phyloP scores from a whole-genome alignment of 2,113 vertebrate species.

The Gadus chalcogrammus region DNA sequence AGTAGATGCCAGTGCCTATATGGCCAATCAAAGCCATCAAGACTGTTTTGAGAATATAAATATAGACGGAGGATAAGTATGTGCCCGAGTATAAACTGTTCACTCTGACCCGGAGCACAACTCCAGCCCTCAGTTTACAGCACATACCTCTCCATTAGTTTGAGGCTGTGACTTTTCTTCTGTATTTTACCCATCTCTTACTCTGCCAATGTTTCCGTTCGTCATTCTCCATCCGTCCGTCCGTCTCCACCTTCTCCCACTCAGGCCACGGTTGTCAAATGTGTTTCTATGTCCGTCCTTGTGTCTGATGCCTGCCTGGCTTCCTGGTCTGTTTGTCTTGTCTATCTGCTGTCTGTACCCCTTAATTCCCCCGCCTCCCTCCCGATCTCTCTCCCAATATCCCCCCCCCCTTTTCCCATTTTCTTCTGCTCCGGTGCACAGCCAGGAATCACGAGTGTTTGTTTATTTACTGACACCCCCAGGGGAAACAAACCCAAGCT shows the following conservation, averaged over 20 bases:
- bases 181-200: not conserved
- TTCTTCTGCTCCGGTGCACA: not conserved
- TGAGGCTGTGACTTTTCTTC: no score
- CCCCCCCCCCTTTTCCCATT: not conserved
- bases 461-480: no score
- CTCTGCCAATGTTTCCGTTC: not conserved
- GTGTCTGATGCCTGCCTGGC: not conserved
- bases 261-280: no score
- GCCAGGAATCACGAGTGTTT: not conserved
- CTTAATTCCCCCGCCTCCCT: not conserved
- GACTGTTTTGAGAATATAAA: conserved; percentile 55
- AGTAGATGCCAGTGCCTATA: conserved; percentile 41
- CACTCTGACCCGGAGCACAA: conserved; percentile 1
- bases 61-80: conserved; percentile 60
- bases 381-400: not conserved
- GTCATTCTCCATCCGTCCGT: no score
- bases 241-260: no score
- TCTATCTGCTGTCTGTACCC: not conserved
- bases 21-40: conserved; percentile 48
- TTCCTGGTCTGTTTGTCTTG: not conserved
- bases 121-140: not conserved
- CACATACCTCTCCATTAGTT: no score
- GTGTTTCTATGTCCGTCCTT: not conserved
- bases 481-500: no score
- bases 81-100: conserved; percentile 37